phyloP scores from a whole-genome alignment of 2,113 vertebrate genomes.

The Trinectes maculatus region DNA sequence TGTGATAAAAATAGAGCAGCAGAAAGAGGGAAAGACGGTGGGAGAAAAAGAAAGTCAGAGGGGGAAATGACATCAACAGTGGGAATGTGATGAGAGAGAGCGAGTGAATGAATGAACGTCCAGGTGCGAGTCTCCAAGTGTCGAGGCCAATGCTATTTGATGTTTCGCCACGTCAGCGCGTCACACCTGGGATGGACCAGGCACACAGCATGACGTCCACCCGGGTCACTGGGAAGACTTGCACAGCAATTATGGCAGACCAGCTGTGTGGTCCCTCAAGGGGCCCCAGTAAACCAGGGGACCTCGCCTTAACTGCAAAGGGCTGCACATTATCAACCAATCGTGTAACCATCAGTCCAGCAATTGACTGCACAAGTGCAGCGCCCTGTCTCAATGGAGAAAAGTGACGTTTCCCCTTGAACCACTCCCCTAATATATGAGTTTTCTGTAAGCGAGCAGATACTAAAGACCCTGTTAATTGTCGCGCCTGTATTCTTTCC shows the following conservation, averaged over 20 bases:
- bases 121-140: conserved; percentile 48
- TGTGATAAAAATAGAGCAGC: conserved; percentile 6
- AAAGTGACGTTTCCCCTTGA: not conserved
- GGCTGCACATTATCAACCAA: conserved; percentile 17
- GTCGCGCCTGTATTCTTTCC: not conserved
- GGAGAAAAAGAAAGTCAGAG: not conserved
- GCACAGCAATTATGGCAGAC: conserved; percentile 70
- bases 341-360: conserved; percentile 18
- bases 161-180: conserved; percentile 55
- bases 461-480: not conserved
- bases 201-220: conserved; percentile 51
- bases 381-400: not conserved
- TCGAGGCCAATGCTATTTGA: conserved; percentile 74
- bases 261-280: conserved; percentile 77
- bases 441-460: conserved; percentile 15
- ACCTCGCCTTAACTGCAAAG: conserved; percentile 54
- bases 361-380: not conserved
- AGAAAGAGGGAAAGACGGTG: not conserved
- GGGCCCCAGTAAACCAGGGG: conserved; percentile 47
- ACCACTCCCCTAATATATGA: conserved; percentile 6
- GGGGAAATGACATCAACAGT: conserved; percentile 42
- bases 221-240: conserved; percentile 57
- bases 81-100: conserved; percentile 44
- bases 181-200: conserved; percentile 64
- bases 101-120: conserved; percentile 1